Base-by-base conservation (phyloP, 1,140 invertebrate species). In the Leptopilina boulardi region DNA sequence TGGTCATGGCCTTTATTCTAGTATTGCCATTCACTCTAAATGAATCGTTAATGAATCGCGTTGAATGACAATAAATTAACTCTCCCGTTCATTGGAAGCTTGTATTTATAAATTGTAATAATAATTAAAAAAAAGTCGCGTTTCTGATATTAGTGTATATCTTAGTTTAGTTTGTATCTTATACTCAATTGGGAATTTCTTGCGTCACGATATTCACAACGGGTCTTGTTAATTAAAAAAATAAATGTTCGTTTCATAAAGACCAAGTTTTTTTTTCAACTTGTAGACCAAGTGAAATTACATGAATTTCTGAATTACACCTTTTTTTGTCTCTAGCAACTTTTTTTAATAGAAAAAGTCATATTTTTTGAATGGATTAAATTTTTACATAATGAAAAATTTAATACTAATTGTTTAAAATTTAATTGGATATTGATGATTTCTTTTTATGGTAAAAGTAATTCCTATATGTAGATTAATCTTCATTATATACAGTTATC, bases 1-100 rank as follows among this genome's bases (percentile, higher is more conserved):
- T 47, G 59, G 74, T 75, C 74, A 75, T 11, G 59, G 74, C 19
- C 59, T 41, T 23, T 19, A 59, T 66, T 26, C 59, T 66, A 4
- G 59, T 66, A 44, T n/a, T 70, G 30, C 74, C 59, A 30, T 70
- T 75, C 74, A 75, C 59, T 75, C 56, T 71, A 51, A 71, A 77
- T 71, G 34, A 59, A 75, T 38, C 18, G 42, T 70, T 74, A 70
- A 73, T 71, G 23, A 66, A 66, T 66, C 23, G 3, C 30, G 3
- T 66, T 66, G 26, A 66, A 66, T 66, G 23, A 66, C 21, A 30
- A 66, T 66, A 66, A 30, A 23, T 66, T 30, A 15, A 30, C 56
- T 66, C 3, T 38, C 34, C n/a, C 23, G 21, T 30, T 66, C 23
- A 30, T 23, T 30, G 56, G 23, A 21, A 66, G 23, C 56, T 66